Conservation (phyloP, 2,113 vertebrate species). For the Collichthys lucidus region DNA sequence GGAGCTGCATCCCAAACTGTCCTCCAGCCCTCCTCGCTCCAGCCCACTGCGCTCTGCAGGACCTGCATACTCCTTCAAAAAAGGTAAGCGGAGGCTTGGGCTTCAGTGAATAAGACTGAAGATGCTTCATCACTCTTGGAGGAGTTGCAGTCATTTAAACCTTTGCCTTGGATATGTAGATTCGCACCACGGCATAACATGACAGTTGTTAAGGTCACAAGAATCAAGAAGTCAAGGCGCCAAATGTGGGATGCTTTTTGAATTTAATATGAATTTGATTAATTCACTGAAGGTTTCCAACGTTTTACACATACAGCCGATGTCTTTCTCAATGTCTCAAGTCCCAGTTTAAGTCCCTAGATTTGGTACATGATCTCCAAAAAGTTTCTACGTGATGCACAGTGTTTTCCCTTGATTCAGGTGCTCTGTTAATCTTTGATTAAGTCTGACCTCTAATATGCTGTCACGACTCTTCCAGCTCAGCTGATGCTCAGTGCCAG, state of each 20-base stretch:
- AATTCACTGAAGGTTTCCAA: neutral
- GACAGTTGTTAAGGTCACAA: neutral
- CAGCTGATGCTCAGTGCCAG: conserved; percentile 87
- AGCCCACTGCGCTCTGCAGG: conserved; percentile 89
- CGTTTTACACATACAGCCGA: neutral
- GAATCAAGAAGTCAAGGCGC: no score
- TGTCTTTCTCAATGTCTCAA: neutral
- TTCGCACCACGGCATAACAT: no score
- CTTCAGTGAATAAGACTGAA: neutral
- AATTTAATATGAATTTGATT: neutral
- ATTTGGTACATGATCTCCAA: no score
- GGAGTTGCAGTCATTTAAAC: no score
- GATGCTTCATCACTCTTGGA: no score
- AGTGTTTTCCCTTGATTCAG: neutral
- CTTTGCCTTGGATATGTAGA: no score
- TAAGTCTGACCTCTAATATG: conserved; percentile 1
- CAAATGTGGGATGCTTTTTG: neutral
- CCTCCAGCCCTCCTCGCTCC: conserved; percentile 90
- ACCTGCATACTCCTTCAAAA: conserved; percentile 90
- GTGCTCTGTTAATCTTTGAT: neutral
- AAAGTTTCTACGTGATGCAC: no score
- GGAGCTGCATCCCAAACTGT: conserved; percentile 90
- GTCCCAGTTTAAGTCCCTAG: no score
- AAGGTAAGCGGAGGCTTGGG: conserved; percentile 82
- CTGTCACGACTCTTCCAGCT: conserved; percentile 81